Conservation (phyloP, 2,888 invertebrate genomes). For the Acleris holmiana region DNA sequence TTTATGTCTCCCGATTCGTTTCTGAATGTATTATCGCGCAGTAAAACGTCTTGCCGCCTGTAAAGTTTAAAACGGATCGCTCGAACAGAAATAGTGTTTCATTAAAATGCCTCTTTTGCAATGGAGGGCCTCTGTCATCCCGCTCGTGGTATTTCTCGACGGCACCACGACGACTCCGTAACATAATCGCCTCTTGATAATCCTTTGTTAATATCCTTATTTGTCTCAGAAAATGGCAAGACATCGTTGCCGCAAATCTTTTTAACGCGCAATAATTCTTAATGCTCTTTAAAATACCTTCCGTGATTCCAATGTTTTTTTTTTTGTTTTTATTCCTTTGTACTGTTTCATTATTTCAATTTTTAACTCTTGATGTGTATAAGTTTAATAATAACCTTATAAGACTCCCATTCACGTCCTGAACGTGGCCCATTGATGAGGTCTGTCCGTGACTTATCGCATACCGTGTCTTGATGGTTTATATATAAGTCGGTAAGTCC, state of each 20-base stretch:
- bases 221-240: slow-evolving; percentile 25
- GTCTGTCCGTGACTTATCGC: slow-evolving; percentile 28
- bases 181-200: slow-evolving; percentile 7
- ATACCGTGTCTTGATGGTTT: slow-evolving; percentile 20
- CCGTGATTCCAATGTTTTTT: slow-evolving; percentile 35
- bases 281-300: slow-evolving; percentile 28
- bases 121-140: slow-evolving; percentile 1
- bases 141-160: slow-evolving; percentile 3
- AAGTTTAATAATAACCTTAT: slow-evolving; percentile 30
- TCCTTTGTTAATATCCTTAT: slow-evolving; percentile 30
- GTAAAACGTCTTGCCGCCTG: slow-evolving; percentile 8
- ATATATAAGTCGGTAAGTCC: slow-evolving; percentile 26
- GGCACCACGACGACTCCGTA: neutral
- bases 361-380: neutral
- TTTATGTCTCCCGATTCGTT: slow-evolving; percentile 7
- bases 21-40: slow-evolving; percentile 14
- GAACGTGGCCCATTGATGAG: slow-evolving; percentile 25
- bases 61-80: slow-evolving; percentile 19
- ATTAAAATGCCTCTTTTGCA: slow-evolving; percentile 1
- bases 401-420: slow-evolving; percentile 28
- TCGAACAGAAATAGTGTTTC: slow-evolving; percentile 11
- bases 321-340: slow-evolving; percentile 20
- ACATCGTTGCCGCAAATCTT: slow-evolving; percentile 28
- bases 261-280: slow-evolving; percentile 30
- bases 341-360: slow-evolving; percentile 16